A percentile compares a stretch with the other conserved stretches of the same genome.
These are phyloP conservation scores for Monomorium pharaonis DNA, from an alignment of 1,140 invertebrate genomes.

Conservation along the genomic window DNA sequence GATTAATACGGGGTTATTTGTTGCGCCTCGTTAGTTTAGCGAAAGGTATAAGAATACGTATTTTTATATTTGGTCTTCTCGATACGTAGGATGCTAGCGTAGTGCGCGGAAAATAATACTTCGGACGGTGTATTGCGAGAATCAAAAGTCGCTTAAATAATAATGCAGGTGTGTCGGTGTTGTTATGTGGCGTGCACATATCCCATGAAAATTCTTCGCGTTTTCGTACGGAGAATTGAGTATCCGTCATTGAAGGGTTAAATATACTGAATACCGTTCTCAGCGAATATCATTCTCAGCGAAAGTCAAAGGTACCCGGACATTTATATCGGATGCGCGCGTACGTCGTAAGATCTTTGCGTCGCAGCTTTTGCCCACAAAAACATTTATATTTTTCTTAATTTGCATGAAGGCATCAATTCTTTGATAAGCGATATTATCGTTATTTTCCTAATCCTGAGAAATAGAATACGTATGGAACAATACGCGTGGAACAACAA, in stretches of 20 bases:
- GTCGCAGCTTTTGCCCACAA: neutral
- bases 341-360: neutral
- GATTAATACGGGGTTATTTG: slow-evolving; percentile 48
- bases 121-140: neutral
- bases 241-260: slow-evolving; percentile 33
- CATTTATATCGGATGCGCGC: neutral
- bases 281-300: neutral
- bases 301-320: neutral
- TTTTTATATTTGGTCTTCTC: slow-evolving; percentile 33
- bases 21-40: slow-evolving; percentile 33
- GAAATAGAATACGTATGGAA: neutral
- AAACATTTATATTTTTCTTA: neutral
- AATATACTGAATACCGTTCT: slow-evolving; percentile 6
- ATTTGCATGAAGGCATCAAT: neutral
- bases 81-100: neutral
- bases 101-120: neutral
- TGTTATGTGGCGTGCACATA: neutral
- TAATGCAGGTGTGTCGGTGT: neutral
- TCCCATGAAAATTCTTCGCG: neutral
- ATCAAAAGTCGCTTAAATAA: slow-evolving; percentile 5
- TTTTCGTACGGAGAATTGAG: neutral
- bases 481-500: neutral
- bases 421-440: neutral
- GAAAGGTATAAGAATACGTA: slow-evolving; percentile 5
- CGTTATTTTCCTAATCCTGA: neutral